These are phyloP conservation scores for Tetranychus urticae DNA, from an alignment of 1,140 invertebrate species.

Conservation along the genomic window DNA sequence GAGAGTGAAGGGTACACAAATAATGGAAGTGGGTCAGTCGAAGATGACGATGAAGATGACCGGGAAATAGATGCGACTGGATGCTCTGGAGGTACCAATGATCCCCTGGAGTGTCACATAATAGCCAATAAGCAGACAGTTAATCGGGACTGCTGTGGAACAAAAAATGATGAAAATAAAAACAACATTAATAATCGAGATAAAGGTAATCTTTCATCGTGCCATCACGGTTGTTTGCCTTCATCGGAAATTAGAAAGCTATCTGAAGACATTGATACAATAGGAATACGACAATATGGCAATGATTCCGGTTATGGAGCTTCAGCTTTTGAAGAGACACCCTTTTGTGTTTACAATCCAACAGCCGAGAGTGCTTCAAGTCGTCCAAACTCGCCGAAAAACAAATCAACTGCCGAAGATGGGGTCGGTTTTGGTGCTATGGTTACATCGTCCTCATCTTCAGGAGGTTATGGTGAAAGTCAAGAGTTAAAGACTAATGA, in stretches of 20 bases:
- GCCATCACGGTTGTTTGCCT: background rate
- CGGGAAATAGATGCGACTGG: constrained; percentile 4
- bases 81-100: background rate
- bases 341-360: constrained; percentile 5
- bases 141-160: no score
- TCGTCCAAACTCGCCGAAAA: background rate
- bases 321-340: constrained; percentile 25
- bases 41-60: constrained; percentile 13
- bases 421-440: no score
- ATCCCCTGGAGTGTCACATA: background rate
- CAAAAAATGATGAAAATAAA: background rate
- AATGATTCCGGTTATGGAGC: constrained; percentile 52
- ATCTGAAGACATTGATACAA: background rate
- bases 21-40: constrained; percentile 7
- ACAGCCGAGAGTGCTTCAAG: background rate
- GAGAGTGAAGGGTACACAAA: constrained; percentile 5
- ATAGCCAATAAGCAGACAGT: background rate
- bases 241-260: background rate
- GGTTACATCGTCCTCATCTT: no score
- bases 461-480: background rate
- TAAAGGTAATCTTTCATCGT: background rate
- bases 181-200: no score
- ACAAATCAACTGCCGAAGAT: background rate
- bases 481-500: background rate
- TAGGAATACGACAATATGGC: constrained; percentile 30